Conservation (phyloP, 2,113 vertebrate species). For the Reinhardtius hippoglossoides region DNA sequence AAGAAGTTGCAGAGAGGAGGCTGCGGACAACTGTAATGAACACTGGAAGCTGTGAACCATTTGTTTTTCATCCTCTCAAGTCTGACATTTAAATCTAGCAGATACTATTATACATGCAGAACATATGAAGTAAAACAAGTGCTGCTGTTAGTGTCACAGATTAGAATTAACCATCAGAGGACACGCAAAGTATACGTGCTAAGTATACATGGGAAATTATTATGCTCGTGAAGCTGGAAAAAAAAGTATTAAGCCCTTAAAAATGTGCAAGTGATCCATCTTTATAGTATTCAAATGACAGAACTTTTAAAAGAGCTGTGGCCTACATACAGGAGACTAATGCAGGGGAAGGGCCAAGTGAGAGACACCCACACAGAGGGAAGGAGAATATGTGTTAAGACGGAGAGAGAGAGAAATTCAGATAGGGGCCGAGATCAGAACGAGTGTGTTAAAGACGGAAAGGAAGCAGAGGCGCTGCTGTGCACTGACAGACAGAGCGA, state of each 20-base stretch:
- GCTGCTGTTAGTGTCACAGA: neutral
- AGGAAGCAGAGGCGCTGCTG: constrained; percentile 27
- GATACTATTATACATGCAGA: neutral
- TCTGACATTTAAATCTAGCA: constrained; percentile 23
- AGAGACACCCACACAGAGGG: constrained; percentile 20
- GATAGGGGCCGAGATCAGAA: constrained; percentile 48
- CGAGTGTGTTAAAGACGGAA: constrained; percentile 50
- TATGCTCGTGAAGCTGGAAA: constrained; percentile 21
- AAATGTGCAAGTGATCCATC: constrained; percentile 50
- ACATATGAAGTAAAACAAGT: constrained; percentile 11
- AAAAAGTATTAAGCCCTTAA: constrained; percentile 15
- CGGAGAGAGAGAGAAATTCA: constrained; percentile 11
- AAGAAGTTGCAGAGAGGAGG: constrained; percentile 5
- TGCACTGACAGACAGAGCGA: constrained; percentile 19
- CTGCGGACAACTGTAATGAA: constrained; percentile 28
- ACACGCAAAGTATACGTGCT: constrained; percentile 16
- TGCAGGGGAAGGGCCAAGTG: constrained; percentile 48
- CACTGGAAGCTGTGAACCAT: constrained; percentile 5
- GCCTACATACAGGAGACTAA: constrained; percentile 67
- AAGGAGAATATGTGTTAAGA: constrained; percentile 51
- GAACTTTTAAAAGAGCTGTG: constrained; percentile 68
- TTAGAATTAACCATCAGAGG: constrained; percentile 6
- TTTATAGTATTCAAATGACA: constrained; percentile 62
- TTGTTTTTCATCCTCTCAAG: neutral
- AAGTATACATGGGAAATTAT: constrained; percentile 30